These are phyloP conservation scores for Enteromius thamalakanensis DNA, from an alignment of 2,797 vertebrate species.

Conservation along the genomic window DNA sequence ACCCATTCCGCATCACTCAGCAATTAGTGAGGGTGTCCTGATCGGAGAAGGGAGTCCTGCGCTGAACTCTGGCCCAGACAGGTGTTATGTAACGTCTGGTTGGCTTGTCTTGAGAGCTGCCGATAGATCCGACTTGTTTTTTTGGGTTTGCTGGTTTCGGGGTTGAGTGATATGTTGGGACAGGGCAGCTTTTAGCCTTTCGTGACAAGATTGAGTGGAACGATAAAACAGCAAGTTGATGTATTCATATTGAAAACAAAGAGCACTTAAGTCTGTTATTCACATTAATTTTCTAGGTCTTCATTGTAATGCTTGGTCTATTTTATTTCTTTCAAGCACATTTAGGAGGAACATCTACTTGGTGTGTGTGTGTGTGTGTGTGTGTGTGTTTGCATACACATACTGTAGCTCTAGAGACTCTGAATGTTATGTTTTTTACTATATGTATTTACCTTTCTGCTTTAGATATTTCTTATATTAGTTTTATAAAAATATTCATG, in stretches of 20 bases:
- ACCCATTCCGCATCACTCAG: not conserved
- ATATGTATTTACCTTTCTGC: no score
- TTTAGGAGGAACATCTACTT: not conserved
- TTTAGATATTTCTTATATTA: no score
- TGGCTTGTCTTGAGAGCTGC: conserved; percentile 12
- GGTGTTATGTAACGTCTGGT: conserved; percentile 30
- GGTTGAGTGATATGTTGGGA: conserved; percentile 34
- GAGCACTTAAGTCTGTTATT: not conserved
- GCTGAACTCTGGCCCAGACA: conserved; percentile 26
- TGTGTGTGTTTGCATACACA: no score
- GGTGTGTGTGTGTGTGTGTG: no score
- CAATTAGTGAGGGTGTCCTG: not conserved
- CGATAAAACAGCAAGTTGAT: conserved; percentile 5
- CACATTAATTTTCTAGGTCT: not conserved
- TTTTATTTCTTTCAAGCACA: not conserved
- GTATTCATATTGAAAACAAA: not conserved
- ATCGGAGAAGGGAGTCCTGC: not conserved
- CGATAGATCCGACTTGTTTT: not conserved
- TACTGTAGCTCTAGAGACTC: no score
- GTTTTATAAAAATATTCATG: no score
- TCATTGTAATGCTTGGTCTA: not conserved
- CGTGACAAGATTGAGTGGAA: not conserved
- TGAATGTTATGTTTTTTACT: no score
- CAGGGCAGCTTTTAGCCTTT: conserved; percentile 28
- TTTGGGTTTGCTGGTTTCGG: conserved; percentile 3